Base-by-base conservation (phyloP, 2,888 invertebrate species). In the Spilarctia lutea region DNA sequence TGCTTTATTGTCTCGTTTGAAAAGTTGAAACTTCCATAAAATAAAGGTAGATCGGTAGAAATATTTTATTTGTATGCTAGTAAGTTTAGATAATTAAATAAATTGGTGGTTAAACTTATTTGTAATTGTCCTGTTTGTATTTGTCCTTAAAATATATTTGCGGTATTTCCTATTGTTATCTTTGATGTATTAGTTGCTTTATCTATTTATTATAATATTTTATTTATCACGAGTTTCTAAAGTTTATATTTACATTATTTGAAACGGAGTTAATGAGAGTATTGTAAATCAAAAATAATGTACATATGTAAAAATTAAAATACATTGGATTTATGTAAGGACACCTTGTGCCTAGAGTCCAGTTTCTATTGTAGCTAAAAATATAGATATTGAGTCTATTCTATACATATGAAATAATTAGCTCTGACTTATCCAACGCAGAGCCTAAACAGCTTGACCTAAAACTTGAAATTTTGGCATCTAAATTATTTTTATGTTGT, bases 161-260 rank as follows among this genome's bases (percentile, higher is more conserved):
- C 39, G n/a, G 45, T 65, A 67, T 67, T 56, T 71, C 56, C 42
- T 70, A 42, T 69, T 70, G 16, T 60, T 75, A 30, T 69, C 27
- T 48, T 48, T 65, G 27, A 39, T 45, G n/a, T 27, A 18, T 27
- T 39, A 42, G 11, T 42, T 11, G 33, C 48, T 52, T 69, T 35
- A 56, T 52, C 52, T 35, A 56, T 56, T 13, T 68, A 52, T 68
- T 27, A 45, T 30, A 68, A 33, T 48, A 33, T 52, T 73, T 67
- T 78, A 76, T 79, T 63, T 79, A 77, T 81, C 67, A 75, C 76
- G 73, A 68, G 79, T 76, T 81, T 73, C 75, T 77, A 71, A 74
- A 73, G 68, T 48, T 4, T 1, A 1, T 48, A 8, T 56, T 45
- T 39, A 1, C 10, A 39, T 39, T 39, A 39, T 39, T 39, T 45